A percentile compares a stretch with the other conserved stretches of the same genome.
phyloP scores from a whole-genome alignment of 2,888 invertebrate species.

The Flexamia atlantica region DNA sequence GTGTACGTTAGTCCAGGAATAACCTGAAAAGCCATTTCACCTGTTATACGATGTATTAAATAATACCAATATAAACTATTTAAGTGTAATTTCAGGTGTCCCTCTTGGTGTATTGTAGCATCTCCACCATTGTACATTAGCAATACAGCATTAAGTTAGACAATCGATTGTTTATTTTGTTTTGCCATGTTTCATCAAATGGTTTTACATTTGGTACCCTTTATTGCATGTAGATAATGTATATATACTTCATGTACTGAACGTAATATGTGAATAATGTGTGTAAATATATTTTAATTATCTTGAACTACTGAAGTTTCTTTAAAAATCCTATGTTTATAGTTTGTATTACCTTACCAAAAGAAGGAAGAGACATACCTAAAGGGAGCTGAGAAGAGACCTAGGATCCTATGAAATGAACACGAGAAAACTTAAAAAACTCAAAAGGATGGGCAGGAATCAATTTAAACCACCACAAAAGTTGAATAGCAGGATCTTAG shows the following conservation, averaged over 20 bases:
- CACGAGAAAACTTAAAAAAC: too few relatives aligned
- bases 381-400: too few relatives aligned
- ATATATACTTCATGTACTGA: constrained; percentile 43
- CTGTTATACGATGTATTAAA: constrained; percentile 22
- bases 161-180: constrained; percentile 45
- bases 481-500: too few relatives aligned
- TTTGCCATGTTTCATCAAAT: constrained; percentile 61
- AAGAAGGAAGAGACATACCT: too few relatives aligned
- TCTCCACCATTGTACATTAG: constrained; percentile 44
- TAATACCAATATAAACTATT: constrained; percentile 30
- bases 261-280: constrained; percentile 51
- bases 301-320: not conserved
- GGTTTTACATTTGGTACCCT: constrained; percentile 62
- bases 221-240: constrained; percentile 45
- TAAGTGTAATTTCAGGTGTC: constrained; percentile 46
- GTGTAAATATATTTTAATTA: constrained; percentile 58
- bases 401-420: too few relatives aligned
- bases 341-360: too few relatives aligned
- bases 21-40: constrained; percentile 32
- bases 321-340: not conserved
- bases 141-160: constrained; percentile 46
- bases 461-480: too few relatives aligned
- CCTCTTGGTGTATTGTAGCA: constrained; percentile 44
- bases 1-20: constrained; percentile 41
- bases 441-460: too few relatives aligned